Base-by-base conservation (phyloP, 2,888 invertebrate genomes). In the Lithophane leautieri region DNA sequence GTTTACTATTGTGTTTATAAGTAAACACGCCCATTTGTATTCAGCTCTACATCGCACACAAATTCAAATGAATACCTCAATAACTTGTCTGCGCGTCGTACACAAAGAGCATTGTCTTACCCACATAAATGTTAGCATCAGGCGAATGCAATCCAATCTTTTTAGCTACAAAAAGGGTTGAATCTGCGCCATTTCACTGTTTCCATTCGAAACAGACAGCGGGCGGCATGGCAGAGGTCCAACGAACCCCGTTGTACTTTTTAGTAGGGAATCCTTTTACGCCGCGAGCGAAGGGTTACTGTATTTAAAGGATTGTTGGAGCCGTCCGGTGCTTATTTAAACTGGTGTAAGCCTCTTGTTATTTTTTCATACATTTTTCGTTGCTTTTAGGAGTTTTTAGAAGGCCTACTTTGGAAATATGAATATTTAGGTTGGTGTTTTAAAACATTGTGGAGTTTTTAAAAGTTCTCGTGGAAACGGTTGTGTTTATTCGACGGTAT, bases 61-160 rank as follows among this genome's bases (percentile, higher is more conserved):
- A 83, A 86, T 86, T 75, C 84, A 58, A 83, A 83, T 83, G 84
- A 86, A 83, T 83, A 68, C 79, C 83, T 83, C 79, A 73, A 86
- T 83, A 83, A 76, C 76, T 83, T 78, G 78, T 86, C 71, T 86
- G 76, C 72, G 65, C 81, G 68, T 74, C 62, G 80, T 66, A 87
- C 86, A 90, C 89, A 90, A 90, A 90, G 89, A 86, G 89, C 90
- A 89, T 89, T 90, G 90, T 90, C 88, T 91, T 89, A 89, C 90
- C 90, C 90, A 88, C 88, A 90, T 91, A 91, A 91, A 91, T 88
- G 89, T 90, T 84, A 88, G 86, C 86, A 86, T 89, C 89, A 88
- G 86, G 88, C 81, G 82, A 84, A 81, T 87, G 88, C 91, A 90
- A 92, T 92, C 90, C 93, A 92, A 93, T 93, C 91, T 92, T 89